Evolutionary conservation across 2,888 invertebrate genomes (phyloP).

Genomic region (Lochmaea capreae): DNA sequence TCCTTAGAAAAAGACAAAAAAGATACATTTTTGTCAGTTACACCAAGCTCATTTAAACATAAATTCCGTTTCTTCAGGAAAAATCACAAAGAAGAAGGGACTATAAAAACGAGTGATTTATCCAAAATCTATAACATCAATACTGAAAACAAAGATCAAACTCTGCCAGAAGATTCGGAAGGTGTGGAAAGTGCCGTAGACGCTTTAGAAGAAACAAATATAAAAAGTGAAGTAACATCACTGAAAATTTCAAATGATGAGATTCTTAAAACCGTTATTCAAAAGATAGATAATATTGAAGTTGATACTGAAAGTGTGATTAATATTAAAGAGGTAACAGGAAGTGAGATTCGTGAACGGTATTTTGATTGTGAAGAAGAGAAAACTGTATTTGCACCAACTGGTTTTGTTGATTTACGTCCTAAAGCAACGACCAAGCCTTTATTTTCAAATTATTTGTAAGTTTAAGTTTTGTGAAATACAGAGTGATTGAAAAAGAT

Average conservation of each 20-base stretch:
- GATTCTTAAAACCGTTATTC: constrained; percentile 48
- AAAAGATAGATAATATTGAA: constrained; percentile 55
- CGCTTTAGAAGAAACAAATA: constrained; percentile 56
- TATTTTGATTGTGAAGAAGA: constrained; percentile 42
- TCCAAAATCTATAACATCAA: constrained; percentile 60
- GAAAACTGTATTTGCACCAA: constrained; percentile 58
- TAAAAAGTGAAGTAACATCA: constrained; percentile 27
- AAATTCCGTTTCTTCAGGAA: constrained; percentile 54
- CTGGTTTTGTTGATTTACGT: constrained; percentile 61
- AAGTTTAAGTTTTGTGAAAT: constrained; percentile 24
- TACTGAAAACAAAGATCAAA: constrained; percentile 56
- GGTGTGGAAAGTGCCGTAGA: constrained; percentile 62
- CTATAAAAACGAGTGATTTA: constrained; percentile 53
- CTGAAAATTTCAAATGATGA: constrained; percentile 37
- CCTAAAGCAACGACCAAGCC: constrained; percentile 29
- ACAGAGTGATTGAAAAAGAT: too few relatives aligned
- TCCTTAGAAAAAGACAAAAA: constrained; percentile 58
- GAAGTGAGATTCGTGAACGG: constrained; percentile 49
- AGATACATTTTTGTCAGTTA: constrained; percentile 31
- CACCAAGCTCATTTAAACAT: constrained; percentile 48
- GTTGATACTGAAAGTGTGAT: constrained; percentile 53
- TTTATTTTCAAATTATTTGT: constrained; percentile 41
- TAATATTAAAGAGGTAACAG: constrained; percentile 51
- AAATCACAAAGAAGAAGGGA: constrained; percentile 51
- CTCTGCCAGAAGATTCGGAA: constrained; percentile 52